These are phyloP conservation scores for Nicator chloris DNA, from an alignment of 2,113 vertebrate species.

Conservation along the genomic window DNA sequence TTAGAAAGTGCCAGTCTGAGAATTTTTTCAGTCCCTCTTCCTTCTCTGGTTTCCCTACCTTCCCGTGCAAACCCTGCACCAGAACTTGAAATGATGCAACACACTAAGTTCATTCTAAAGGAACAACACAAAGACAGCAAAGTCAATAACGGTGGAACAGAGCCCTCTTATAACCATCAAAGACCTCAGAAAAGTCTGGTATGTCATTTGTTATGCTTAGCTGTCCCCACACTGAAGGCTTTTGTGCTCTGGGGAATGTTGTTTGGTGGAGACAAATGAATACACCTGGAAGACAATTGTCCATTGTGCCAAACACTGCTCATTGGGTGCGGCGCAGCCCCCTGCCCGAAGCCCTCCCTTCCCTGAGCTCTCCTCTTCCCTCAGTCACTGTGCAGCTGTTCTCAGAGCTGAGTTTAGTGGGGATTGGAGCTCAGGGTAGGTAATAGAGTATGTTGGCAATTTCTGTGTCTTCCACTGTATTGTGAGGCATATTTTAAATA, in stretches of 20 bases:
- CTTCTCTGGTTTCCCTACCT: not conserved
- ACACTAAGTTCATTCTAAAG: constrained; percentile 41
- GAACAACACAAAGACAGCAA: constrained; percentile 30
- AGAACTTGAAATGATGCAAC: constrained; percentile 28
- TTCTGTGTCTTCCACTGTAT: not conserved
- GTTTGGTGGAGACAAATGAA: constrained; percentile 53
- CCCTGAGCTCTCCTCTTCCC: not conserved
- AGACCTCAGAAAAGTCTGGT: not conserved
- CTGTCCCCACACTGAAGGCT: constrained; percentile 47
- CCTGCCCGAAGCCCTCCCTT: not conserved
- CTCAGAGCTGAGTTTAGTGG: not conserved
- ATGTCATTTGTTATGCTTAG: constrained; percentile 52
- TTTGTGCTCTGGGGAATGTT: constrained; percentile 51
- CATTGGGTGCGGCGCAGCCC: not conserved
- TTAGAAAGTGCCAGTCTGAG: constrained; percentile 33
- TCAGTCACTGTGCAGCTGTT: not conserved
- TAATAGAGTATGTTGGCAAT: not conserved
- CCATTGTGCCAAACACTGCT: constrained; percentile 6
- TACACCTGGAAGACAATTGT: constrained; percentile 65
- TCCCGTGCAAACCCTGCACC: not conserved
- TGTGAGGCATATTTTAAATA: not conserved
- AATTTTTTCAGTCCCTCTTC: constrained; percentile 31
- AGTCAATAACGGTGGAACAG: constrained; percentile 28
- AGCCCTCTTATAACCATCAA: constrained; percentile 37
- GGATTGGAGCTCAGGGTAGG: not conserved